Conservation (phyloP, 35 echinoderm and acorn worm species). For the Lytechinus variegatus region DNA sequence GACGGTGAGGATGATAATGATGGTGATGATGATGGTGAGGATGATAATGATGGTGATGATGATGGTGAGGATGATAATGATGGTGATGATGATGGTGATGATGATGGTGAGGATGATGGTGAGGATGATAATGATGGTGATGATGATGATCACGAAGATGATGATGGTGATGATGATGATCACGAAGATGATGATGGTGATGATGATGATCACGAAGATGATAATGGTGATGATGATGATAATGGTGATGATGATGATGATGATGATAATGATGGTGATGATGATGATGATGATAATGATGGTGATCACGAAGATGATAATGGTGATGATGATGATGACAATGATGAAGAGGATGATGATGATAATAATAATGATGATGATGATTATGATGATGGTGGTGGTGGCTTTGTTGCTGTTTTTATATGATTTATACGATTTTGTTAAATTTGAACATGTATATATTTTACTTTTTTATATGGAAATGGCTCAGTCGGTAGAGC, state of each 20-base stretch:
- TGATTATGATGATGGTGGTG: too few relatives aligned
- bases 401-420: too few relatives aligned
- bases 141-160: not conserved
- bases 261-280: not conserved
- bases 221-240: not conserved
- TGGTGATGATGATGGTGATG: not conserved
- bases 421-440: too few relatives aligned
- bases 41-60: not conserved
- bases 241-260: not conserved
- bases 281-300: not conserved
- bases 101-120: not conserved
- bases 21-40: not conserved
- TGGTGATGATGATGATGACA: not conserved
- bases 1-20: not conserved
- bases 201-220: not conserved
- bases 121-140: not conserved
- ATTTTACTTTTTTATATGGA: too few relatives aligned
- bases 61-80: not conserved
- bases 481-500: too few relatives aligned
- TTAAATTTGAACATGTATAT: too few relatives aligned
- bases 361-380: not conserved
- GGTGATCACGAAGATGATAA: not conserved
- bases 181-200: not conserved
- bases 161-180: not conserved
- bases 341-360: not conserved